Conservation (phyloP, 2,888 invertebrate species). For the Lithophane semibrunnea region DNA sequence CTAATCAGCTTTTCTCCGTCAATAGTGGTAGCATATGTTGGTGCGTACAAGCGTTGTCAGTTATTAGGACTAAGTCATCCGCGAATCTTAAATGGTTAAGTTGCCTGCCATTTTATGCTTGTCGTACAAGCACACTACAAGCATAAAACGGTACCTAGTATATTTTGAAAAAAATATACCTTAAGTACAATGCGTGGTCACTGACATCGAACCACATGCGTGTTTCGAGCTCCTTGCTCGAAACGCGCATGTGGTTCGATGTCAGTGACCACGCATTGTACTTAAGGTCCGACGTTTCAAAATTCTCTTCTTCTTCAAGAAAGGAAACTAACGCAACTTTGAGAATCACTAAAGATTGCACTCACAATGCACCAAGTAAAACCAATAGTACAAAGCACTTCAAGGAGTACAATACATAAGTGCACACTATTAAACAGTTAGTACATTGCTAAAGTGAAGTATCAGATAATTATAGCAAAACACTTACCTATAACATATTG, state of each 20-base stretch:
- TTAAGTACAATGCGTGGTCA: too few species aligned
- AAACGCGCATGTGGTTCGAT: background rate
- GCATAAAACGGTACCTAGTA: too few species aligned
- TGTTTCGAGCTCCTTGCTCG: too few species aligned
- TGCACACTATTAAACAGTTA: background rate
- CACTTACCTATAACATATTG: background rate
- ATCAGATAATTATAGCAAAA: background rate
- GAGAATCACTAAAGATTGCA: constrained; percentile 29
- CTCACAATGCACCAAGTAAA: constrained; percentile 39
- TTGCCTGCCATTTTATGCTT: background rate
- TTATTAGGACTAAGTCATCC: too few species aligned
- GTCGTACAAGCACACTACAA: too few species aligned
- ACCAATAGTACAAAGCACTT: constrained; percentile 29
- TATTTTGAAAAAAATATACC: background rate
- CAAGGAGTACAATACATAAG: constrained; percentile 10
- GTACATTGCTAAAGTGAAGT: constrained; percentile 9
- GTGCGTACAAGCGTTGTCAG: too few species aligned
- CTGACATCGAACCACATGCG: too few species aligned
- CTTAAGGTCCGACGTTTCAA: background rate
- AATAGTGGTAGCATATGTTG: too few species aligned
- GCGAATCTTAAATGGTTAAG: too few species aligned
- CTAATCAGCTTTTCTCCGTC: too few species aligned
- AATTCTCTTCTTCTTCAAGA: background rate
- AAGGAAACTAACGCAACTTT: background rate
- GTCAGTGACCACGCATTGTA: background rate